These are phyloP conservation scores for Microctenopoma lineatum DNA, from an alignment of 2,797 vertebrate species.

Conservation along the genomic window DNA sequence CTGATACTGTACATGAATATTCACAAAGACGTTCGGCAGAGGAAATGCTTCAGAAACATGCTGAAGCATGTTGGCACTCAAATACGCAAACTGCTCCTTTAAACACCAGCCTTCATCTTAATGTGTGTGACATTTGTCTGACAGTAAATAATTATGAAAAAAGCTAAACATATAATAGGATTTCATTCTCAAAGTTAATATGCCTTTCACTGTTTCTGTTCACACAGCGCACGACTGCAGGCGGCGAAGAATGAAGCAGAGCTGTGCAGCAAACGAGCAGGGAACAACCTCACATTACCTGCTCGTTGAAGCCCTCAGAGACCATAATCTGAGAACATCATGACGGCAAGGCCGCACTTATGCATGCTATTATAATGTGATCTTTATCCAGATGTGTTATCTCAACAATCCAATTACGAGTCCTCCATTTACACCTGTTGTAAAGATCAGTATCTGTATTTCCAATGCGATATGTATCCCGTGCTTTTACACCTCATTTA, in stretches of 20 bases:
- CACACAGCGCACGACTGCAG: conserved; percentile 1
- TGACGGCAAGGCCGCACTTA: not conserved
- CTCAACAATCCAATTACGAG: not conserved
- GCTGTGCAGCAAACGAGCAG: not conserved
- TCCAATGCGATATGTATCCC: too few relatives aligned
- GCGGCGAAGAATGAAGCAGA: not conserved
- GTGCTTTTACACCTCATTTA: not conserved
- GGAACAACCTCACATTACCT: not conserved
- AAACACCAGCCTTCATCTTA: conserved; percentile 22
- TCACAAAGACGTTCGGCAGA: conserved; percentile 66
- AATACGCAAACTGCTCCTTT: conserved; percentile 4
- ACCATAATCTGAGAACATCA: not conserved
- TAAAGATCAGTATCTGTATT: not conserved
- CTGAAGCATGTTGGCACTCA: too few relatives aligned
- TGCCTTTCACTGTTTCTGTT: conserved; percentile 1
- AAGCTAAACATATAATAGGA: conserved; percentile 33
- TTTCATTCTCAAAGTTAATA: conserved; percentile 24
- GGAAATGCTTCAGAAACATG: conserved; percentile 44
- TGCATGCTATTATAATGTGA: not conserved
- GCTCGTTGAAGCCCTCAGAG: not conserved
- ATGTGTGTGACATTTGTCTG: conserved; percentile 38
- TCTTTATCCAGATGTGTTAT: not conserved
- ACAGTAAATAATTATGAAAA: conserved; percentile 35
- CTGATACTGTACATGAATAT: conserved; percentile 72
- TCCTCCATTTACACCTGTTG: not conserved